phyloP scores from a whole-genome alignment of 2,113 vertebrate species.

The Nipponia nippon region DNA sequence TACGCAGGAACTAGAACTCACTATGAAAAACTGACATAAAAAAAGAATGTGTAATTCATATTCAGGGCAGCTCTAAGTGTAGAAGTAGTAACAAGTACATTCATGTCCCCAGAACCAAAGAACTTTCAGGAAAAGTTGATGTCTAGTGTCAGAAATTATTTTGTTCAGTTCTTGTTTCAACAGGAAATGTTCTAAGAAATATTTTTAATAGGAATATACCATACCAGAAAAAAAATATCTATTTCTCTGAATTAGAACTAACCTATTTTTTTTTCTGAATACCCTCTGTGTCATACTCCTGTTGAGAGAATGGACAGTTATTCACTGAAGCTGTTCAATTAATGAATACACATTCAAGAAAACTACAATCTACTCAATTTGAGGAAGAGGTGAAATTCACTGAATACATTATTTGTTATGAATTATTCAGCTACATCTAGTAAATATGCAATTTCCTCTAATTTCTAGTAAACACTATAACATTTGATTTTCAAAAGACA shows the following conservation, averaged over 20 bases:
- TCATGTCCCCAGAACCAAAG: not conserved
- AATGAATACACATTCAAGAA: conserved; percentile 26
- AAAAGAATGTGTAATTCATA: not conserved
- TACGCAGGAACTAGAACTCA: not conserved
- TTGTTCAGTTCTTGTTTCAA: not conserved
- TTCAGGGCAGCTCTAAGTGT: not conserved
- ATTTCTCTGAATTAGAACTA: not conserved
- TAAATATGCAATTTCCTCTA: not conserved
- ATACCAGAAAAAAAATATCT: not conserved
- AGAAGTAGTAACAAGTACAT: not conserved
- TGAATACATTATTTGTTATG: conserved; percentile 34
- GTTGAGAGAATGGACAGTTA: not conserved
- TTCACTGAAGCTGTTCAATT: not conserved
- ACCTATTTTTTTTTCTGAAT: not conserved
- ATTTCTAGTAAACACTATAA: conserved; percentile 25
- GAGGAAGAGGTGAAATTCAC: not conserved
- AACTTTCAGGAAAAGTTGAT: not conserved
- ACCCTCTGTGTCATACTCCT: not conserved
- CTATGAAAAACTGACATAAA: not conserved
- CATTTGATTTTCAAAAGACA: conserved; percentile 34
- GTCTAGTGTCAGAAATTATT: not conserved
- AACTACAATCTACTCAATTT: not conserved
- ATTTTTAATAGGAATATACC: not conserved
- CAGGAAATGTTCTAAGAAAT: not conserved
- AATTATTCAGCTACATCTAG: conserved; percentile 40